Evolutionary conservation across 1,140 invertebrate species (phyloP).

Genomic region (Ditylenchus dipsaci): DNA sequence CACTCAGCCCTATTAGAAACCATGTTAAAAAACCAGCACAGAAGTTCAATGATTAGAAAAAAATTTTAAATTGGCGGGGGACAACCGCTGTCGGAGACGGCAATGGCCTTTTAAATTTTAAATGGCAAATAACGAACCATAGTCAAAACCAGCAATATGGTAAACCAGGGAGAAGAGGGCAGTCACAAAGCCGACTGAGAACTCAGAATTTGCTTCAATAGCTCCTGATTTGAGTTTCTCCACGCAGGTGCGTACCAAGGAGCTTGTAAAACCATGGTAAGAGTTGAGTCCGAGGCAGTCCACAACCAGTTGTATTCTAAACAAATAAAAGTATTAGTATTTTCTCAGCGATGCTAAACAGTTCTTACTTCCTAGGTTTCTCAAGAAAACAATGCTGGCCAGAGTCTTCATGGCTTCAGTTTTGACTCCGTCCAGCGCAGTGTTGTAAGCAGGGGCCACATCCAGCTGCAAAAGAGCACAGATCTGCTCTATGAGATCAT

Average conservation of each 20-base stretch:
- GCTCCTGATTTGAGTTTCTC: slow-evolving; percentile 32
- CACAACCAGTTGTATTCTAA: slow-evolving; percentile 38
- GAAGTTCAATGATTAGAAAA: too few relatives aligned
- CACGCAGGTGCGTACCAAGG: slow-evolving; percentile 36
- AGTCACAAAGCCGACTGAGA: slow-evolving; percentile 38
- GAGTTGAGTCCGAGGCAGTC: slow-evolving; percentile 42
- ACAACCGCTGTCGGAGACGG: too few relatives aligned
- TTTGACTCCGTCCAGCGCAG: slow-evolving; percentile 32
- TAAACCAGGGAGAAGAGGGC: slow-evolving; percentile 44
- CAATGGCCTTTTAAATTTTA: too few relatives aligned
- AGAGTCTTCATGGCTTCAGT: slow-evolving; percentile 49
- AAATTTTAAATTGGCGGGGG: too few relatives aligned
- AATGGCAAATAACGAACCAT: too few relatives aligned
- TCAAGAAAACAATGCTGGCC: slow-evolving; percentile 47
- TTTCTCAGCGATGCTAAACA: background rate
- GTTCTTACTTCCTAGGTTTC: slow-evolving; percentile 39
- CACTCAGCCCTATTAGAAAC: too few relatives aligned
- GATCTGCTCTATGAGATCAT: slow-evolving; percentile 41
- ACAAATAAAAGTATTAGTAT: slow-evolving; percentile 7
- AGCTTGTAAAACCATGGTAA: slow-evolving; percentile 43
- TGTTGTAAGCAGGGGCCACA: background rate
- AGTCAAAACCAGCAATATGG: slow-evolving; percentile 43
- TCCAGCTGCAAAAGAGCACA: slow-evolving; percentile 38
- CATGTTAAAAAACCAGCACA: too few relatives aligned
- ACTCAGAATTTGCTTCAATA: slow-evolving; percentile 25